Conservation (phyloP, 1,140 invertebrate species). For the Drosophila sechellia region DNA sequence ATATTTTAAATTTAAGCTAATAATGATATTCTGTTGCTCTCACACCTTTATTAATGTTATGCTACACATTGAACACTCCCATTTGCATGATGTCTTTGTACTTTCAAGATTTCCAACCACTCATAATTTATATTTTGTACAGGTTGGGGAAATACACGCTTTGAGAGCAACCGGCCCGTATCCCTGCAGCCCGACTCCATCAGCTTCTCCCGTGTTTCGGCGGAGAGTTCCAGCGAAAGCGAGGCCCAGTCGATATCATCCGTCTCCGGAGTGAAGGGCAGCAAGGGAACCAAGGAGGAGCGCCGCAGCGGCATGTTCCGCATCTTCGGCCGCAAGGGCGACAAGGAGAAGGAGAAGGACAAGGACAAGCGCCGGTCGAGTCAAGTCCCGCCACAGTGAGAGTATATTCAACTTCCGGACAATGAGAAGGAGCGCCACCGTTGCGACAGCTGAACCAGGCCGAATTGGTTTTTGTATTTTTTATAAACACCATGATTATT, state of each 20-base stretch:
- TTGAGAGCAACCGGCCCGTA: constrained; percentile 78
- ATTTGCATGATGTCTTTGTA: constrained; percentile 36
- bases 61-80: constrained; percentile 20
- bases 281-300: constrained; percentile 81
- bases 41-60: constrained; percentile 25
- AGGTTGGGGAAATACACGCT: constrained; percentile 83
- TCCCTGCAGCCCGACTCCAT: constrained; percentile 82
- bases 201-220: constrained; percentile 76
- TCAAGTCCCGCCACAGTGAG: constrained; percentile 77
- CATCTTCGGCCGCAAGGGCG: constrained; percentile 82
- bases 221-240: constrained; percentile 84
- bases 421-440: constrained; percentile 12
- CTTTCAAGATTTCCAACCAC: background rate
- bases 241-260: constrained; percentile 84
- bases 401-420: constrained; percentile 13
- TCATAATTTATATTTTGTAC: constrained; percentile 3
- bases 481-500: constrained; percentile 71
- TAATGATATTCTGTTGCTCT: background rate
- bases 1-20: background rate
- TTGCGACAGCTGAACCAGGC: constrained; percentile 18
- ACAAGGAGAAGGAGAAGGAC: constrained; percentile 82
- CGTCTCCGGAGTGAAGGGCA: constrained; percentile 80
- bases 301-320: constrained; percentile 83
- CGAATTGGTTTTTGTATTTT: constrained; percentile 77
- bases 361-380: constrained; percentile 79